Evolutionary conservation across 2,888 invertebrate genomes (phyloP).

Genomic region (Malthinus seriepunctatus): DNA sequence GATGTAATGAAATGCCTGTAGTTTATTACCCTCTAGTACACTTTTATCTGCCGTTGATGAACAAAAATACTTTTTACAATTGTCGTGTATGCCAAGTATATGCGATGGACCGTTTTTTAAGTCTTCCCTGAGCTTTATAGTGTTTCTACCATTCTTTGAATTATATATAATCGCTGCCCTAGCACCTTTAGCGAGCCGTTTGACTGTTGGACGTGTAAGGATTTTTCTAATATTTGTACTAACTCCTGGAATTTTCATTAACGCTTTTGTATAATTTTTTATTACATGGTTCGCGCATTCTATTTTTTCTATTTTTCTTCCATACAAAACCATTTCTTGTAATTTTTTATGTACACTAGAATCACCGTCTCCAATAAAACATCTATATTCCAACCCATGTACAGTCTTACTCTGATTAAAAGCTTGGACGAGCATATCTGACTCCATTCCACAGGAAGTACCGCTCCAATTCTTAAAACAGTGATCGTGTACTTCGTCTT

Average conservation of each 20-base stretch:
- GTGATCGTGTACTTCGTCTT: neutral
- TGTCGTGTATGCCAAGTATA: neutral
- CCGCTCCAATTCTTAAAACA: neutral
- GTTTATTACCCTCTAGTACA: neutral
- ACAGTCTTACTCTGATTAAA: neutral
- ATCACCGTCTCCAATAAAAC: neutral
- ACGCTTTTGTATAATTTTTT: conserved; percentile 1
- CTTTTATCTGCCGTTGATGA: neutral
- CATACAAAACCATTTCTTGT: conserved; percentile 2
- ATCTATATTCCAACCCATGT: neutral
- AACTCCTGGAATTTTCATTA: neutral
- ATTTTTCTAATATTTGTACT: neutral
- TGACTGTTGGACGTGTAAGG: neutral
- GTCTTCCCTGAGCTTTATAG: neutral
- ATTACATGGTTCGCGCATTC: conserved; percentile 3
- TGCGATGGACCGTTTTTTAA: conserved; percentile 1
- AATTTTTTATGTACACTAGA: neutral
- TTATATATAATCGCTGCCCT: neutral
- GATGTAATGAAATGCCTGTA: neutral
- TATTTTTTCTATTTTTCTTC: conserved; percentile 1
- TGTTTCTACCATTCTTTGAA: neutral
- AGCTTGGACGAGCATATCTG: conserved; percentile 5
- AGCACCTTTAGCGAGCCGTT: neutral
- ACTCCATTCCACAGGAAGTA: neutral
- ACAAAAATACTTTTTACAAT: neutral